Evolutionary conservation across 1,140 invertebrate genomes (phyloP).

Genomic region (Ostrea denselamellosa): DNA sequence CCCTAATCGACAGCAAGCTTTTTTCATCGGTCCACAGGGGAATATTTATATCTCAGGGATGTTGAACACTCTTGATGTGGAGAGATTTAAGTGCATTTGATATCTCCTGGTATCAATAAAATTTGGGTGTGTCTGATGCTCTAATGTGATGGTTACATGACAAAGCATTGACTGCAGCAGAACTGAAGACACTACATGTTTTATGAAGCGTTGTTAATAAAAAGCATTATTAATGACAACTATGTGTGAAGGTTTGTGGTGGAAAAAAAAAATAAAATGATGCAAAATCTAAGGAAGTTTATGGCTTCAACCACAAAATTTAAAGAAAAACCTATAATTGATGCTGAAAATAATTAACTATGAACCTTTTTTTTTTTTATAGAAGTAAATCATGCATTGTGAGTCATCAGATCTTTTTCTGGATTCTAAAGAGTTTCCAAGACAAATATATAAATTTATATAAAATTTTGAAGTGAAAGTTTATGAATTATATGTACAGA

Average conservation of each 20-base stretch:
- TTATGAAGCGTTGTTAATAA: neutral
- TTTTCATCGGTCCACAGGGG: neutral
- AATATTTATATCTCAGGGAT: neutral
- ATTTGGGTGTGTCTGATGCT: constrained; percentile 5
- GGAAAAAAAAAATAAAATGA: neutral
- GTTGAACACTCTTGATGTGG: neutral
- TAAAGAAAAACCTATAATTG: neutral
- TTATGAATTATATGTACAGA: neutral
- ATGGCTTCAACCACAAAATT: neutral
- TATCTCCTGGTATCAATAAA: constrained; percentile 34
- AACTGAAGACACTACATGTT: neutral
- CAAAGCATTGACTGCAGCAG: neutral
- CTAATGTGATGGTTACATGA: neutral
- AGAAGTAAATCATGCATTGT: neutral
- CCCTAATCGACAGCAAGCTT: neutral
- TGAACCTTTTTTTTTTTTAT: neutral
- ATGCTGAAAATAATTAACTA: neutral
- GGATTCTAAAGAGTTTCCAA: neutral
- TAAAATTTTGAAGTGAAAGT: neutral
- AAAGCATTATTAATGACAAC: neutral
- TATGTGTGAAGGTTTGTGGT: neutral
- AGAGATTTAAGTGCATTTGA: neutral
- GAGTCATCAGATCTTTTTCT: neutral
- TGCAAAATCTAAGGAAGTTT: neutral
- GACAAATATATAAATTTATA: neutral